These are phyloP conservation scores for Clunio marinus DNA, from an alignment of 2,888 invertebrate species.

Conservation along the genomic window DNA sequence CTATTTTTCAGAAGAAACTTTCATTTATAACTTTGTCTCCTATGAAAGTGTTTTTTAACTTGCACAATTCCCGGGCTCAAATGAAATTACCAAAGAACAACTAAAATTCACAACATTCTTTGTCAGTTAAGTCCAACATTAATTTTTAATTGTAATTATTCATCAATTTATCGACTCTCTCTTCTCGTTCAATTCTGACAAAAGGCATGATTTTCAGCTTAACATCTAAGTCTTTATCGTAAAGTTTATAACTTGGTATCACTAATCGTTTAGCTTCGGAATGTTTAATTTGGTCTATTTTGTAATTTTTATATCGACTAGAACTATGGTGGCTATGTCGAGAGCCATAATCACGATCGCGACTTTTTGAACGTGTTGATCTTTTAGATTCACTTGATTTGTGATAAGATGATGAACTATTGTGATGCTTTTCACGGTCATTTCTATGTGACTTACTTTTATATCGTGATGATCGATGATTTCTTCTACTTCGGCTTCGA, in stretches of 20 bases:
- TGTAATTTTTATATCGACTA: conserved; percentile 28
- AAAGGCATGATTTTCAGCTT: conserved; percentile 33
- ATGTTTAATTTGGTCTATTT: conserved; percentile 37
- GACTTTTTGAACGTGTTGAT: background rate
- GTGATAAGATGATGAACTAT: background rate
- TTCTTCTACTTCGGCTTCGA: background rate
- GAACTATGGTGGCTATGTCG: conserved; percentile 4
- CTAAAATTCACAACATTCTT: no score
- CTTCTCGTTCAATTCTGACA: conserved; percentile 35
- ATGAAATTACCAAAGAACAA: no score
- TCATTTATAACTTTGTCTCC: background rate
- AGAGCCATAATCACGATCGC: background rate
- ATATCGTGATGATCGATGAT: background rate
- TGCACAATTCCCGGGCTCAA: no score
- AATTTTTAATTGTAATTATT: conserved; percentile 32
- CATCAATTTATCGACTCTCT: conserved; percentile 28
- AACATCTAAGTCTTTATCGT: conserved; percentile 39
- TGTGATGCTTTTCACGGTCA: background rate
- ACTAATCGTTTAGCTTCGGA: conserved; percentile 34
- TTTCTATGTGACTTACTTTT: background rate
- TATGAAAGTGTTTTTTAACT: background rate
- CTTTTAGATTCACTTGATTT: background rate
- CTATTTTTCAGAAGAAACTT: background rate
- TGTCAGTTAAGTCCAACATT: no score
- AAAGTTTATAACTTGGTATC: conserved; percentile 30